Evolutionary conservation across 2,797 vertebrate genomes (phyloP).

Genomic region (Girardinus metallicus): DNA sequence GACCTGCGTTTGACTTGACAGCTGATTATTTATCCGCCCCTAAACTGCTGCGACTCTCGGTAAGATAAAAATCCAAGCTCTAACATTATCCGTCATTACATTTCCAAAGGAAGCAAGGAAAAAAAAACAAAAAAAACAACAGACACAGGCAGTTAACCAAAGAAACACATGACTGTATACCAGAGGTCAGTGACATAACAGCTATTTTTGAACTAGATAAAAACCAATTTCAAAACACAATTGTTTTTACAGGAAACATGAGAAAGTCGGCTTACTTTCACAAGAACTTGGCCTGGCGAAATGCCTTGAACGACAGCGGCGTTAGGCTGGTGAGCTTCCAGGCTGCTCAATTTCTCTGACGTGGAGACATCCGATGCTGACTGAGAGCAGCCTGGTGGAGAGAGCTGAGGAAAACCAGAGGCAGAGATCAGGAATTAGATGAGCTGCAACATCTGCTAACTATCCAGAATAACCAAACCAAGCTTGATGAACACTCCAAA

Average conservation of each 20-base stretch:
- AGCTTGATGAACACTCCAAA: constrained; percentile 25
- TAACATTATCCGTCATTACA: constrained; percentile 32
- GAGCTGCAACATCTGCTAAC: constrained; percentile 38
- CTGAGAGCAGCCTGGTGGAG: constrained; percentile 78
- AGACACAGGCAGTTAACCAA: constrained; percentile 34
- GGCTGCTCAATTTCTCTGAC: constrained; percentile 76
- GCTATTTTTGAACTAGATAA: constrained; percentile 24
- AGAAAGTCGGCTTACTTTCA: constrained; percentile 86
- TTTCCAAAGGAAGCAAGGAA: constrained; percentile 37
- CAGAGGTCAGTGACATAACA: constrained; percentile 41
- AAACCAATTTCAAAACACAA: neutral
- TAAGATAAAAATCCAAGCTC: constrained; percentile 61
- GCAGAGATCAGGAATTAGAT: constrained; percentile 46
- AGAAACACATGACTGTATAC: constrained; percentile 1
- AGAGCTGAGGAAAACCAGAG: constrained; percentile 79
- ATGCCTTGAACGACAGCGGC: constrained; percentile 63
- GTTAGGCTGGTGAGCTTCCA: constrained; percentile 59
- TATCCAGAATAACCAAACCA: constrained; percentile 36
- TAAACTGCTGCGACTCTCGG: constrained; percentile 49
- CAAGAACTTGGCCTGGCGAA: constrained; percentile 84
- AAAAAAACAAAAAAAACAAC: constrained; percentile 39
- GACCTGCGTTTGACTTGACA: constrained; percentile 51
- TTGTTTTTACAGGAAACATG: constrained; percentile 11
- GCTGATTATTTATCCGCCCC: constrained; percentile 38
- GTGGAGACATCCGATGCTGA: constrained; percentile 81